These are phyloP conservation scores for Octopus sinensis DNA, from an alignment of 1,140 invertebrate species.

Conservation along the genomic window DNA sequence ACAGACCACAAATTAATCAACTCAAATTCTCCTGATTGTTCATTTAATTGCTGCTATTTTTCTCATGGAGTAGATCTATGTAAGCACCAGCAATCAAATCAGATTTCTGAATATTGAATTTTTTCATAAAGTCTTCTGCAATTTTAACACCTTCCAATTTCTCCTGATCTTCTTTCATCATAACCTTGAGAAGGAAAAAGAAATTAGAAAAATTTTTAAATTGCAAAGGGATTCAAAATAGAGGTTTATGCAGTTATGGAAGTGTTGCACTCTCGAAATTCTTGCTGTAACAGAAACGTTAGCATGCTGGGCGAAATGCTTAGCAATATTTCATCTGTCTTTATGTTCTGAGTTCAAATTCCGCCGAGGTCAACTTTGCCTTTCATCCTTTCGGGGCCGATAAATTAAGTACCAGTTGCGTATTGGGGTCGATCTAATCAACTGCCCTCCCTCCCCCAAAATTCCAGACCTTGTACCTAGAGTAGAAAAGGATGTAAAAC, in stretches of 20 bases:
- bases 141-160: constrained; percentile 70
- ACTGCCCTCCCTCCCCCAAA: no score
- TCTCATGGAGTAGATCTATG: constrained; percentile 63
- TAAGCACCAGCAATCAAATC: constrained; percentile 75
- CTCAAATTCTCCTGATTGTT: no score
- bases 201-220: constrained; percentile 12
- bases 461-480: no score
- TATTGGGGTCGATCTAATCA: no score
- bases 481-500: no score
- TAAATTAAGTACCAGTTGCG: no score
- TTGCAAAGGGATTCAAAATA: not conserved
- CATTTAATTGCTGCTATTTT: not conserved
- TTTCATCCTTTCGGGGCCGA: no score
- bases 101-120: constrained; percentile 68
- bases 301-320: no score
- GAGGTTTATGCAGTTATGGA: not conserved
- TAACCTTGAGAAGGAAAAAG: constrained; percentile 58
- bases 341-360: no score
- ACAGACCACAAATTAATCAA: no score
- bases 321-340: no score
- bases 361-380: no score
- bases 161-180: constrained; percentile 67
- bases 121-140: constrained; percentile 68
- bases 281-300: not conserved
- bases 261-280: not conserved